Percentiles rank a stretch among this genome's conserved stretches.
Conservation (phyloP, 2,888 invertebrate genomes). For the Hirtodrosophila alboralis region DNA sequence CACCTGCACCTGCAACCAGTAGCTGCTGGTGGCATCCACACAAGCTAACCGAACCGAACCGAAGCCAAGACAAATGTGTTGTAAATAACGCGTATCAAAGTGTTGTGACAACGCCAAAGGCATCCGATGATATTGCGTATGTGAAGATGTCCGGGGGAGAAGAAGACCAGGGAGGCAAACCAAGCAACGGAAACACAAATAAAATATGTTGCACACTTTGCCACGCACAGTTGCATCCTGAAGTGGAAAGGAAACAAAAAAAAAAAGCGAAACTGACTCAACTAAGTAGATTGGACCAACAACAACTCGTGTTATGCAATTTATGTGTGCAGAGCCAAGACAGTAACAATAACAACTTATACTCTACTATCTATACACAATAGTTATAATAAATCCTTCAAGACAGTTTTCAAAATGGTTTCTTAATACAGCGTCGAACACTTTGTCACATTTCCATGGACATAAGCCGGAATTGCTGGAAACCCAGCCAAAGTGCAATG, state of each 20-base stretch:
- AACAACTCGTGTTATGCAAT: slow-evolving; percentile 45
- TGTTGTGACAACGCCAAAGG: slow-evolving; percentile 61
- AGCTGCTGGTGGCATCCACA: slow-evolving; percentile 12
- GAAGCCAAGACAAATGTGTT: slow-evolving; percentile 74
- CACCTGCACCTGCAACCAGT: slow-evolving; percentile 24
- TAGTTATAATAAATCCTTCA: slow-evolving; percentile 62
- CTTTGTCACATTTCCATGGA: slow-evolving; percentile 58
- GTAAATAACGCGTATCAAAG: slow-evolving; percentile 71
- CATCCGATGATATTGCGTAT: slow-evolving; percentile 31
- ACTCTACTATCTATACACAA: slow-evolving; percentile 5
- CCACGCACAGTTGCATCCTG: slow-evolving; percentile 54
- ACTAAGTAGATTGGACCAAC: slow-evolving; percentile 46
- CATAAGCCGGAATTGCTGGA: slow-evolving; percentile 47
- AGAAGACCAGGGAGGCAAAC: slow-evolving; percentile 5
- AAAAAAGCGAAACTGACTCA: slow-evolving; percentile 16
- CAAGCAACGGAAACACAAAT: slow-evolving; percentile 56
- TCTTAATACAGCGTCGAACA: slow-evolving; percentile 52
- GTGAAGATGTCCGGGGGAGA: slow-evolving; percentile 17
- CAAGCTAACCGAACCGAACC: slow-evolving; percentile 39
- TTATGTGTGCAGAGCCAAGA: slow-evolving; percentile 33
- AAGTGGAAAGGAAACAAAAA: slow-evolving; percentile 4
- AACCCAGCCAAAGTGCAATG: slow-evolving; percentile 32
- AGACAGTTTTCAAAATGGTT: slow-evolving; percentile 56
- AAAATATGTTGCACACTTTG: slow-evolving; percentile 70
- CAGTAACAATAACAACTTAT: slow-evolving; percentile 3